phyloP scores from a whole-genome alignment of 2,797 vertebrate species.

The Ficedula albicollis region DNA sequence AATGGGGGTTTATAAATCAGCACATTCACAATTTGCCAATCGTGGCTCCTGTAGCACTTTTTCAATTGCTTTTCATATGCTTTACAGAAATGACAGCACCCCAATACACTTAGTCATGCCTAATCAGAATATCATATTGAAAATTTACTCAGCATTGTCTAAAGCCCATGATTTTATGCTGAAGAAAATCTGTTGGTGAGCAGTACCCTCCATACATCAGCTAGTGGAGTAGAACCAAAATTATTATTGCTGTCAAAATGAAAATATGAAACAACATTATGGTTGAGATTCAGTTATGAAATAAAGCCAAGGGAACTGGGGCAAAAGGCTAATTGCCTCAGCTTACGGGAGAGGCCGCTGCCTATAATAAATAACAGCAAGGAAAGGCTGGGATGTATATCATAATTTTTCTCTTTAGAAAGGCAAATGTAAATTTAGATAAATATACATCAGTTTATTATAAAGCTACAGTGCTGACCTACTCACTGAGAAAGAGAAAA shows the following conservation, averaged over 20 bases:
- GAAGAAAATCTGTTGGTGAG: not conserved
- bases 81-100: conserved; percentile 1
- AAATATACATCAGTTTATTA: not conserved
- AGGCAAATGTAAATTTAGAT: conserved; percentile 47
- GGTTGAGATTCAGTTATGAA: conserved; percentile 15
- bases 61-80: conserved; percentile 9
- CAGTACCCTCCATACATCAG: not conserved
- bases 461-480: not conserved
- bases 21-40: conserved; percentile 64
- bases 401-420: conserved; percentile 35
- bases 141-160: conserved; percentile 9
- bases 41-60: conserved; percentile 13
- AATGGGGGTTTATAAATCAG: conserved; percentile 43
- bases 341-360: conserved; percentile 46
- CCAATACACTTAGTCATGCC: not conserved
- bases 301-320: conserved; percentile 47
- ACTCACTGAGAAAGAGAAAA: not conserved
- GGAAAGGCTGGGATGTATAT: conserved; percentile 21
- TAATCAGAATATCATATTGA: not conserved
- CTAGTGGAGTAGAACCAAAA: conserved; percentile 8
- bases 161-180: not conserved
- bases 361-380: conserved; percentile 47
- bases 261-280: conserved; percentile 34
- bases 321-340: conserved; percentile 63
- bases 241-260: conserved; percentile 31